These are phyloP conservation scores for Sarcophaga rosellei DNA, from an alignment of 2,888 invertebrate species.

Conservation along the genomic window DNA sequence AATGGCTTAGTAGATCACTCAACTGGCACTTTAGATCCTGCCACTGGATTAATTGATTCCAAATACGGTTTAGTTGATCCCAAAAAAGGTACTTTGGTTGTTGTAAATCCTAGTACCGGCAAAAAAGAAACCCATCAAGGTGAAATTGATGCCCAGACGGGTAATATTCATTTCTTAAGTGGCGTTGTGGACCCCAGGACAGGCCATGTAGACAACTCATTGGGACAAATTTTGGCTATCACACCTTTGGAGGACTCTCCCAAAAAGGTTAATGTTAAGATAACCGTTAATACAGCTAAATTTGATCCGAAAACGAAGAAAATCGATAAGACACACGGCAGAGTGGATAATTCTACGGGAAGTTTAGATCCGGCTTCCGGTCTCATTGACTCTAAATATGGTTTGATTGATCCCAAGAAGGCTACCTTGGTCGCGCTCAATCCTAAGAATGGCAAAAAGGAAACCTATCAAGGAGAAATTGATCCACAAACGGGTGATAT, in stretches of 20 bases:
- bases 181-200: slow-evolving; percentile 86
- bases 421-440: slow-evolving; percentile 85
- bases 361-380: slow-evolving; percentile 87
- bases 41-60: slow-evolving; percentile 86
- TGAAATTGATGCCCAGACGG: slow-evolving; percentile 85
- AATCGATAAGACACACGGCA: slow-evolving; percentile 85
- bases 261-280: slow-evolving; percentile 85
- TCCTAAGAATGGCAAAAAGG: slow-evolving; percentile 85
- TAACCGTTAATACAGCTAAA: slow-evolving; percentile 87
- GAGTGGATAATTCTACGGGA: slow-evolving; percentile 85
- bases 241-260: slow-evolving; percentile 84
- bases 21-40: slow-evolving; percentile 86
- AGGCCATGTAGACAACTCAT: slow-evolving; percentile 85
- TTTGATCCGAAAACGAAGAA: slow-evolving; percentile 87
- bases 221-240: slow-evolving; percentile 87
- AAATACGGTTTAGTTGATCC: slow-evolving; percentile 88
- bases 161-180: slow-evolving; percentile 85
- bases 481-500: slow-evolving; percentile 87
- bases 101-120: slow-evolving; percentile 84
- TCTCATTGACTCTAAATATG: slow-evolving; percentile 87
- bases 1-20: slow-evolving; percentile 85
- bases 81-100: slow-evolving; percentile 84
- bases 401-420: slow-evolving; percentile 86
- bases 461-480: slow-evolving; percentile 84
- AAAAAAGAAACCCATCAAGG: slow-evolving; percentile 85